Evolutionary conservation across 2,888 invertebrate genomes (phyloP).

Genomic region (Acrobasis repandana): DNA sequence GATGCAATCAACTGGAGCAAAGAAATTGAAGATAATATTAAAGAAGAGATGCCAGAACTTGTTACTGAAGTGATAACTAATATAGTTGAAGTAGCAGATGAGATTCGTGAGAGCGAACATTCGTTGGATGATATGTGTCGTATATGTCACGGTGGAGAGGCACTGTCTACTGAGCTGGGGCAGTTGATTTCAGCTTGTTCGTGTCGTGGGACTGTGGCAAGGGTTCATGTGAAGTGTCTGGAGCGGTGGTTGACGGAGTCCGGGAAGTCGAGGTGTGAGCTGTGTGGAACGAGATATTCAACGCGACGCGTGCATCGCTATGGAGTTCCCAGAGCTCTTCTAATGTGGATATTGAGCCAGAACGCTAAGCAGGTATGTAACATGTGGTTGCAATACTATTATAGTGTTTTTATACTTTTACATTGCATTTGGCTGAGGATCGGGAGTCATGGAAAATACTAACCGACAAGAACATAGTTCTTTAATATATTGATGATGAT

Average conservation of each 20-base stretch:
- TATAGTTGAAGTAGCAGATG: constrained; percentile 32
- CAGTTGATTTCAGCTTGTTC: constrained; percentile 71
- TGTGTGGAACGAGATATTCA: constrained; percentile 87
- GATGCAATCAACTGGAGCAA: constrained; percentile 49
- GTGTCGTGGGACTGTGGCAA: constrained; percentile 86
- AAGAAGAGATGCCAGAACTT: constrained; percentile 17
- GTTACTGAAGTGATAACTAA: constrained; percentile 30
- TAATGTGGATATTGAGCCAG: constrained; percentile 84
- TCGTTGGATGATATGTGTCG: constrained; percentile 72
- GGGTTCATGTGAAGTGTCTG: constrained; percentile 88
- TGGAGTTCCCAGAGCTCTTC: constrained; percentile 78
- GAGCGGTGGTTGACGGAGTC: constrained; percentile 90
- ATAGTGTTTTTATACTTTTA: too few species aligned
- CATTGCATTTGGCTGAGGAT: too few species aligned
- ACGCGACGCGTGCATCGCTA: constrained; percentile 85
- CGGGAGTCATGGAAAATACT: too few species aligned
- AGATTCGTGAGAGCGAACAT: constrained; percentile 53
- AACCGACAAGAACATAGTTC: too few species aligned
- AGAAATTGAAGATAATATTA: constrained; percentile 39
- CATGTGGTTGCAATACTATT: neutral
- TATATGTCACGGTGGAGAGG: constrained; percentile 73
- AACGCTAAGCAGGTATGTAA: constrained; percentile 71
- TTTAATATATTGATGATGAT: too few species aligned
- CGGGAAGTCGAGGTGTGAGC: constrained; percentile 87
- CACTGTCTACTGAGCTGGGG: constrained; percentile 57